Base-by-base conservation (phyloP, 2,888 invertebrate genomes). In the Galeruca laticollis region DNA sequence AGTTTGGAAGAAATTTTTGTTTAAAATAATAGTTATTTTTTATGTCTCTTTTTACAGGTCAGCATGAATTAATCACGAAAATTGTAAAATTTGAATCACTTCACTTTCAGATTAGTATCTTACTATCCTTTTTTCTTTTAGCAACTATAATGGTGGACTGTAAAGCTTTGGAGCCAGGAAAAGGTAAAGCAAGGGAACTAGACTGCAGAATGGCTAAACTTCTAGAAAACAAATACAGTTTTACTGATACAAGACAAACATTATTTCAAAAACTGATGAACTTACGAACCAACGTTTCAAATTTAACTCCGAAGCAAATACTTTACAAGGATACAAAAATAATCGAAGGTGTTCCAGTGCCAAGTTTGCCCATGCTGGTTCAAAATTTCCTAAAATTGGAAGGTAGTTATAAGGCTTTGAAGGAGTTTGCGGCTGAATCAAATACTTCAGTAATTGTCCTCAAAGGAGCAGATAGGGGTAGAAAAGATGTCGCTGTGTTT, bases 81-180 rank as follows among this genome's bases (percentile, higher is more conserved):
- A n/a, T n/a, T n/a, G n/a, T n/a, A n/a, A n/a, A n/a, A n/a, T n/a
- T n/a, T n/a, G n/a, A n/a, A n/a, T n/a, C n/a, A n/a, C n/a, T n/a
- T n/a, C n/a, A n/a, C n/a, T n/a, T n/a, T n/a, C n/a, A n/a, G n/a
- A n/a, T n/a, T n/a, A n/a, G n/a, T n/a, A n/a, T n/a, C n/a, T n/a
- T n/a, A n/a, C n/a, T n/a, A n/a, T 18, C 15, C 9, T 20, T 49
- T 49, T 13, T 15, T n/a, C 6, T 54, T 54, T 15, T 26, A 54
- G 94, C 90, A 47, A 89, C 94, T 0, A 95, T 96, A 72, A 83
- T 96, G 52, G 85, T 94, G 75, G 96, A 96, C 81, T 95, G 95
- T 0, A 90, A 92, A 0, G 95, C 94, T 80, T 90, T 95, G 75
- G 90, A 90, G 0, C 86, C 87, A 40, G 87, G 88, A 18, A 90